phyloP scores from a whole-genome alignment of 1,140 invertebrate species.

The Doryteuthis pealeii region DNA sequence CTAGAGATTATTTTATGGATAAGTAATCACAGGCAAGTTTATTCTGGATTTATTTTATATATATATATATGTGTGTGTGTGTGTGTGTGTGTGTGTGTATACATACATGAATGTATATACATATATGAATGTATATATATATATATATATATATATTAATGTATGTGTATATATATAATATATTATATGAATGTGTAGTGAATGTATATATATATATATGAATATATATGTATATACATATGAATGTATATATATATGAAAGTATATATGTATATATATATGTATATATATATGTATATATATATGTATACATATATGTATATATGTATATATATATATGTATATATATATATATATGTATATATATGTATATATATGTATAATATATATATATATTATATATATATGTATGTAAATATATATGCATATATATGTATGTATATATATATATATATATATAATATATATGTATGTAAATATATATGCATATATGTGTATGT shows the following conservation, averaged over 20 bases:
- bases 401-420: background rate
- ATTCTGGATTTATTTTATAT: background rate
- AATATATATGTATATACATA: background rate
- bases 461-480: background rate
- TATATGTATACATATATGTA: background rate
- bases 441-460: background rate
- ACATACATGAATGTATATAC: too few species aligned
- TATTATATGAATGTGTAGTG: too few species aligned
- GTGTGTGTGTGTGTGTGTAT: background rate
- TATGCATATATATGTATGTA: background rate
- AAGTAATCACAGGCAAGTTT: background rate
- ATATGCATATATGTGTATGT: too few species aligned
- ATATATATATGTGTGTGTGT: background rate
- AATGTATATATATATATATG: too few species aligned
- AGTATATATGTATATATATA: background rate
- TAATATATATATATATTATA: background rate
- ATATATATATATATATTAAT: too few species aligned
- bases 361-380: background rate
- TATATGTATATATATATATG: background rate
- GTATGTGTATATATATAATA: too few species aligned
- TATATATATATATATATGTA: background rate
- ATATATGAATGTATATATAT: too few species aligned
- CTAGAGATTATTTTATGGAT: background rate
- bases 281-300: background rate
- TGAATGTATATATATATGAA: too few species aligned